Evolutionary conservation across 2,113 vertebrate species (phyloP), one percentile per base, ranked within the genome.

Genomic region (Motacilla alba): DNA sequence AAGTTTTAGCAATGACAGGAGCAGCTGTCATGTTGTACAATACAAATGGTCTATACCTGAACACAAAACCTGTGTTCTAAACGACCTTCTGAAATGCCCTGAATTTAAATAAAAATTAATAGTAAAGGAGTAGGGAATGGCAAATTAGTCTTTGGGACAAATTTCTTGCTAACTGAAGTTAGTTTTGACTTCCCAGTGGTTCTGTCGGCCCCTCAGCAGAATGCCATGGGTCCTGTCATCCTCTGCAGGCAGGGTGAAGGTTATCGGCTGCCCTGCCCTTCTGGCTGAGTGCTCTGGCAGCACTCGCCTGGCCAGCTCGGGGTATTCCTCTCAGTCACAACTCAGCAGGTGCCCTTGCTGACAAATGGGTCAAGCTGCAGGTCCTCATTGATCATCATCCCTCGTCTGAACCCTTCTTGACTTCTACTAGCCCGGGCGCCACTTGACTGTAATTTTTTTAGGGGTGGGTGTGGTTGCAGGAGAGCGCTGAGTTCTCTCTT

Each of bases 231-330:
- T 50, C 2, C 72, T 82, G 63, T 41, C 84, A 56, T 27, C 62
- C 58, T 66, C 67, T 94, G 0, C 4, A 46, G 53, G 52, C 70
- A 55, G 72, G 68, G 50, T 9, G 13, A 83, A 88, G 92, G 92
- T 94, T 97, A 95, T 94, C 83, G 0, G n/a, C 13, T 27, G 31
- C 80, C 63, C 59, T 9, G 85, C 18, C 7, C 90, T 62, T 37
- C 24, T 56, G 85, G 18, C 70, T 35, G 75, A 80, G 94, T 35
- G 72, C 43, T 88, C 85, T 92, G 96, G 82, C 85, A 83, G 58
- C 2, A 0, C 82, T 60, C 0, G 4, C 73, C 39, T 39, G 9
- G 2, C 74, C 49, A 4, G 39, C 39, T 8, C 41, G 6, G 83
- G 53, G 62, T 18, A 52, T 83, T 95, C 50, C 59, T 49, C 88